A percentile compares a stretch with the other conserved stretches of the same genome.
These are phyloP conservation scores for Rhadinocentrus ornatus DNA, from an alignment of 2,797 vertebrate genomes.

Conservation along the genomic window DNA sequence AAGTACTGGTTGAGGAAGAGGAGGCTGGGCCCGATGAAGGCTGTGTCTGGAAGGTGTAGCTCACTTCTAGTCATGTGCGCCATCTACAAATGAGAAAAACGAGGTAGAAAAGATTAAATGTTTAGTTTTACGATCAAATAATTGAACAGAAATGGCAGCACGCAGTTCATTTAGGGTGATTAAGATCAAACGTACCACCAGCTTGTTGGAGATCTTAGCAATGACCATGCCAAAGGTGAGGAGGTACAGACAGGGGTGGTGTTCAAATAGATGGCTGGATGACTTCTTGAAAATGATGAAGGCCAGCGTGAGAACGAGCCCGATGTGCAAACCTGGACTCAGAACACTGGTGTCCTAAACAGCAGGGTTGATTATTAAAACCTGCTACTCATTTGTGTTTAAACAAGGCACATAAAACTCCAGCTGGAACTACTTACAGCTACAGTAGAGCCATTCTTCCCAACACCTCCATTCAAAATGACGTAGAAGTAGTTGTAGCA, in stretches of 20 bases:
- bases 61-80: slow-evolving; percentile 99
- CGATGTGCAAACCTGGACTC: slow-evolving; percentile 92
- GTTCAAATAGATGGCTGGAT: slow-evolving; percentile 90
- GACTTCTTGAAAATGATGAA: slow-evolving; percentile 98
- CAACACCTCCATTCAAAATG: slow-evolving; percentile 94
- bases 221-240: slow-evolving; percentile 93
- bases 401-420: background rate
- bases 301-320: slow-evolving; percentile 90
- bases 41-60: slow-evolving; percentile 91
- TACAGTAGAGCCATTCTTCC: slow-evolving; percentile 98
- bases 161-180: background rate
- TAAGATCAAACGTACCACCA: slow-evolving; percentile 87
- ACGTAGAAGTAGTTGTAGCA: slow-evolving; percentile 94
- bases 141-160: background rate
- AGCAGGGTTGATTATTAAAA: background rate
- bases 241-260: slow-evolving; percentile 93
- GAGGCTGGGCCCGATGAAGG: slow-evolving; percentile 94
- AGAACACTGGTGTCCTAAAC: slow-evolving; percentile 96
- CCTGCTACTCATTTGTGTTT: too few species aligned
- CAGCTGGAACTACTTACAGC: slow-evolving; percentile 85
- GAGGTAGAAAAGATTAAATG: background rate
- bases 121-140: background rate
- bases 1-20: slow-evolving; percentile 98
- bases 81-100: slow-evolving; percentile 76
- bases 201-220: slow-evolving; percentile 95